Evolutionary conservation across 2,888 invertebrate genomes (phyloP).

Genomic region (Macrophya alboannulata): DNA sequence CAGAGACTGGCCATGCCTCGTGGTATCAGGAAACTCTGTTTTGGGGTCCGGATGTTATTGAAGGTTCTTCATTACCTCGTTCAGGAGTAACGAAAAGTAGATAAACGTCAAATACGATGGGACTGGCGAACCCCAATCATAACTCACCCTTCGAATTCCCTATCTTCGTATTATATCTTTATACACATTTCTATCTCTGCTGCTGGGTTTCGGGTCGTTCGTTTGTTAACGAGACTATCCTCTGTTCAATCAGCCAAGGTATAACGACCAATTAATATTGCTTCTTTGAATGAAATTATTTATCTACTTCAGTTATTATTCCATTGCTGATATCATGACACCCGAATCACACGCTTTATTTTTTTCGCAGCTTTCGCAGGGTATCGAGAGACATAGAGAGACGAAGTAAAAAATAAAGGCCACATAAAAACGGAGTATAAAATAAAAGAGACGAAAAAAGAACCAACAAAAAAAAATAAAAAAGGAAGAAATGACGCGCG

Average conservation of each 20-base stretch:
- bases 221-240: background rate
- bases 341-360: conserved; percentile 14
- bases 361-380: background rate
- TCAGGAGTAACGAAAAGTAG: background rate
- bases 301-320: background rate
- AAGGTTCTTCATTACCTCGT: background rate
- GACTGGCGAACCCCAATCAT: background rate
- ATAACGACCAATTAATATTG: background rate
- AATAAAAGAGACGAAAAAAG: background rate
- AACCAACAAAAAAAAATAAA: background rate
- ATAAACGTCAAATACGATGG: conserved; percentile 3
- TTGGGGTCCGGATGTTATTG: background rate
- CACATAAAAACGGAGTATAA: background rate
- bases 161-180: conserved; percentile 11
- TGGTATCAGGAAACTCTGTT: background rate
- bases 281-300: background rate
- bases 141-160: background rate
- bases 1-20: no score
- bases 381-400: conserved; percentile 15
- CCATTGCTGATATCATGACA: background rate
- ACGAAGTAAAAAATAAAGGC: background rate
- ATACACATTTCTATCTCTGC: background rate
- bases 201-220: background rate
- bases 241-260: background rate
- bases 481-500: conserved; percentile 24